These are phyloP conservation scores for Sphenopsis melanotis DNA, from an alignment of 2,797 vertebrate genomes.

Conservation along the genomic window DNA sequence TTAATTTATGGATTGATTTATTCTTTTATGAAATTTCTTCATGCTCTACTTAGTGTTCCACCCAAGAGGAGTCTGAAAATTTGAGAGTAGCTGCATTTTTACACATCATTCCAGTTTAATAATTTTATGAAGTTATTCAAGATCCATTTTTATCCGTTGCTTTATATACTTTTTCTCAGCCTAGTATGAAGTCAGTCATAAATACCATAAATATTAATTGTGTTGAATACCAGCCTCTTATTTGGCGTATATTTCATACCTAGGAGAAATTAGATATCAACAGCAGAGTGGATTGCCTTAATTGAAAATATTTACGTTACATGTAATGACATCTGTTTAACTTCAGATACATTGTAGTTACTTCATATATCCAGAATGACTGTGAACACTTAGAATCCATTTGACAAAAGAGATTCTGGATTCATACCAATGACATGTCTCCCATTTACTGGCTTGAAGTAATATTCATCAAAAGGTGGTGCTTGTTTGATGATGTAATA, in stretches of 20 bases:
- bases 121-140: neutral
- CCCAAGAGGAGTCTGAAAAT: neutral
- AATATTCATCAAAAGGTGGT: neutral
- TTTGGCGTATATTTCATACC: neutral
- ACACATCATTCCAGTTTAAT: neutral
- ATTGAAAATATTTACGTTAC: neutral
- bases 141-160: neutral
- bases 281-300: neutral
- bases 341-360: neutral
- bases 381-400: neutral
- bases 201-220: neutral
- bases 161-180: neutral
- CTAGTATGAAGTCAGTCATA: neutral
- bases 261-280: neutral
- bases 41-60: neutral
- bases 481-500: neutral
- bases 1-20: neutral
- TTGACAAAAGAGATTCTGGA: neutral
- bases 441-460: neutral
- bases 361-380: neutral
- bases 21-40: neutral
- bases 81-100: neutral
- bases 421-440: accelerated
- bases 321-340: neutral
- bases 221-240: neutral